Conservation (phyloP, 2,888 invertebrate species). For the Aphodius sticticus region DNA sequence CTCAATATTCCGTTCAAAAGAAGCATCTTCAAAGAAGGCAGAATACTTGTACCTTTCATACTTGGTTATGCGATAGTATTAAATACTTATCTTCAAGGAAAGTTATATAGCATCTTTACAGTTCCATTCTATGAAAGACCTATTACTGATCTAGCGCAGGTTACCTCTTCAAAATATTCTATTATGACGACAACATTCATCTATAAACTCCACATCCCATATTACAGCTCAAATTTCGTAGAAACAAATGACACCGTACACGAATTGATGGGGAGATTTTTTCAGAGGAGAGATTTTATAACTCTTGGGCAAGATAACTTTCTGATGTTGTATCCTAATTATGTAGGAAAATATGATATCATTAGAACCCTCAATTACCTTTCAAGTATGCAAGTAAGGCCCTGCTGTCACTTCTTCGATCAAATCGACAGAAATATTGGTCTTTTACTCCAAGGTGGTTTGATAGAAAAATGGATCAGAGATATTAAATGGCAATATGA, state of each 20-base stretch:
- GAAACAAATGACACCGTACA: background rate
- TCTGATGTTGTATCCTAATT: background rate
- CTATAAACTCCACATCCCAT: background rate
- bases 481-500: background rate
- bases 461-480: background rate
- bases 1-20: background rate
- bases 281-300: slow-evolving; percentile 13
- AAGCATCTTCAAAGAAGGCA: background rate
- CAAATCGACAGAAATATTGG: no score
- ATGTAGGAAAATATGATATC: background rate
- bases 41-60: slow-evolving; percentile 8
- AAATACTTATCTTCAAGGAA: slow-evolving; percentile 12
- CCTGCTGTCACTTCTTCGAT: no score
- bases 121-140: slow-evolving; percentile 14
- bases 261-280: background rate
- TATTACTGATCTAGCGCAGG: background rate
- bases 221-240: background rate
- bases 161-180: background rate
- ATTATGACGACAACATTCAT: background rate
- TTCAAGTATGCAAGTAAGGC: background rate
- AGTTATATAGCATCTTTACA: slow-evolving; percentile 14
- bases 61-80: slow-evolving; percentile 11
- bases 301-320: slow-evolving; percentile 14
- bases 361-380: background rate
- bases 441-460: no score